Base-by-base conservation (phyloP, 2,797 vertebrate genomes). In the Phoxinus dragarum region DNA sequence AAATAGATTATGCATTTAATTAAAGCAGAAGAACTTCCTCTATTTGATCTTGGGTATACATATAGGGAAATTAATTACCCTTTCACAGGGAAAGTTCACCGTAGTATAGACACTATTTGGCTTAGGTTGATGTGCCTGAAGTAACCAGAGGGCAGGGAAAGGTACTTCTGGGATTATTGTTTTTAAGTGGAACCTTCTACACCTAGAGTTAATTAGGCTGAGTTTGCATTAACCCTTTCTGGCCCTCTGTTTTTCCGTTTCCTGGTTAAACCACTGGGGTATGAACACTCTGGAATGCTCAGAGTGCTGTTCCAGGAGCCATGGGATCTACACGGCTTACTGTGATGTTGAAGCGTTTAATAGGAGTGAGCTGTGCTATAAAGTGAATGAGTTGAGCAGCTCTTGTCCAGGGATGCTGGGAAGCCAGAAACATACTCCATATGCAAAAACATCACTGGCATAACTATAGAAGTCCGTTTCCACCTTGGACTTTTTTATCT, bases 301-400 rank as follows among this genome's bases (percentile, higher is more conserved):
- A 66, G 64, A 81, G 66, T 21, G 49, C 10, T 56, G n/a, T 84
- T 74, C 40, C 59, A 40, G 72, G 59, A 61, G 56, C 47, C 90
- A 88, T 87, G 90, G 92, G 93, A 92, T 92, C 86, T 92, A 93
- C 93, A 92, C 90, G 92, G 93, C 92, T 92, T 91, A 91, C 91
- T 88, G 93, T 94, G 92, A 94, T 93, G 93, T 93, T 90, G 86
- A 88, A 90, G 92, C 93, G 91, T 88, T 89, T 81, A 14, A 84
- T 16, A 34, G 68, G 52, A 68, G 52, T 73, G 44, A 61, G 42
- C 61, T 76, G 80, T 81, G 84, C 81, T 83, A 68, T 79, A 47
- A 81, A 82, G 64, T 71, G 52, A 86, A 86, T 84, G 67, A 47
- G 83, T 87, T 87, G 68, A 87, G 84, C 87, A 88, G 87, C 61